These are phyloP conservation scores for Blastomussa wellsi DNA, from an alignment of 92 coral and sea anemone genomes.

Conservation along the genomic window DNA sequence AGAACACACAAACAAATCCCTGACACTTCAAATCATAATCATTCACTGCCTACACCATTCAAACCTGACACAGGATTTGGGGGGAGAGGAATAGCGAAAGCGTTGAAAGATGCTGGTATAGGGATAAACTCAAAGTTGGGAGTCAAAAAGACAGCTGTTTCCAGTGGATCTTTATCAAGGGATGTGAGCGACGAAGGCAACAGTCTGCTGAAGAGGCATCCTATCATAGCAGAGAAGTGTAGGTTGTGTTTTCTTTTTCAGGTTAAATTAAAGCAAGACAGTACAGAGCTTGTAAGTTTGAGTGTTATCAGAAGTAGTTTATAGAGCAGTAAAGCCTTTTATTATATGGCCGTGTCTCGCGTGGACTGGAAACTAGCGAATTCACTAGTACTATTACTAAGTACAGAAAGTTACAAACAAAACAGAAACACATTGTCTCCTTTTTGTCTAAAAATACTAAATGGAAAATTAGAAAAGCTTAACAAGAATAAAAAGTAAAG, in stretches of 20 bases:
- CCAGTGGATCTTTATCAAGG: constrained; percentile 53
- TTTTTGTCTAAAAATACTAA: no score
- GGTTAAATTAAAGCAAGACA: no score
- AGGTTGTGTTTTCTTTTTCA: neutral
- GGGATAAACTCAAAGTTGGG: constrained; percentile 40
- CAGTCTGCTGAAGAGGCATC: constrained; percentile 70
- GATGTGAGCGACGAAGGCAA: constrained; percentile 93
- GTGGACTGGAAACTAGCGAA: no score
- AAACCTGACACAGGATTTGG: constrained; percentile 13
- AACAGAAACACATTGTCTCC: no score
- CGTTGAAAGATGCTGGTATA: constrained; percentile 67
- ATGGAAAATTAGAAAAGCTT: no score
- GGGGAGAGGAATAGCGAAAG: constrained; percentile 52
- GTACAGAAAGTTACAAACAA: no score
- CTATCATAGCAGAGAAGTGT: constrained; percentile 75
- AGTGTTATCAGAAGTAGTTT: no score
- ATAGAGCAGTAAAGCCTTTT: no score
- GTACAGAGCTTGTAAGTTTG: no score
- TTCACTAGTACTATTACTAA: no score
- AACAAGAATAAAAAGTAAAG: no score
- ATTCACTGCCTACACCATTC: neutral
- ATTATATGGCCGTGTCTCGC: no score
- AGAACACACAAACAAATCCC: neutral
- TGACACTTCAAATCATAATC: neutral
- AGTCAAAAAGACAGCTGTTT: constrained; percentile 35